Evolutionary conservation across 2,888 invertebrate genomes (phyloP), one percentile per base, ranked within the genome.

Genomic region (Lithodes maja): DNA sequence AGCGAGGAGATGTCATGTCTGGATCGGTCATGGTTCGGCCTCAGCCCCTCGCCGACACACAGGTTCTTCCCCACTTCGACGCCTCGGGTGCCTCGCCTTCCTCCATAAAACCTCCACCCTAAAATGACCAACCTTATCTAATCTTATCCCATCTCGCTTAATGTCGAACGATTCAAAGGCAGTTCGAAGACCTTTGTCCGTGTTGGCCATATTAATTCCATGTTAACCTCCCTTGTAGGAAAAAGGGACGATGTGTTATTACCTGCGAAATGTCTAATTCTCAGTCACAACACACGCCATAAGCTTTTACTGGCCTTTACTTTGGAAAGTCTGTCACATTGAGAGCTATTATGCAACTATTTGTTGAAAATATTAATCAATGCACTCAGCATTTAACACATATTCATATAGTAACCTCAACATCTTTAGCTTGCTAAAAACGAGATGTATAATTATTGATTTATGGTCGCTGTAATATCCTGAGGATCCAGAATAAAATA

Each of bases 241-340:
- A 33, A 33, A 33, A 33, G 61, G 5, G 61, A 5, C 61, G 61
- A 61, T 61, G 12, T 61, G 61, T 12, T 61, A 5, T 12, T 61
- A 7, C 5, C 61, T 7, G 61, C 61, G 61, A 61, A 61, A 61
- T 61, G 12, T 61, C 61, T 12, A 61, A 7, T 61, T 17, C n/a
- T 17, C 71, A 71, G 71, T 71, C 71, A 71, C 17, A 71, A 71
- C 71, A 71, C 71, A 71, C 71, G 71, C 71, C 71, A 71, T 17
- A n/a, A 15, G n/a, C 17, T 0, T 3, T n/a, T 1, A 17, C 71
- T 71, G n/a, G 1, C 71, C n/a, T 71, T 12, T 71, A 71, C 71
- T 71, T 17, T 1, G 71, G 71, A 71, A n/a, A n/a, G 71, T 71
- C 71, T 71, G 17, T 17, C 17, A 3, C 12, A n/a, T 2, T 1